Base-by-base conservation (phyloP, 2,797 vertebrate genomes). In the Eremophila alpestris region DNA sequence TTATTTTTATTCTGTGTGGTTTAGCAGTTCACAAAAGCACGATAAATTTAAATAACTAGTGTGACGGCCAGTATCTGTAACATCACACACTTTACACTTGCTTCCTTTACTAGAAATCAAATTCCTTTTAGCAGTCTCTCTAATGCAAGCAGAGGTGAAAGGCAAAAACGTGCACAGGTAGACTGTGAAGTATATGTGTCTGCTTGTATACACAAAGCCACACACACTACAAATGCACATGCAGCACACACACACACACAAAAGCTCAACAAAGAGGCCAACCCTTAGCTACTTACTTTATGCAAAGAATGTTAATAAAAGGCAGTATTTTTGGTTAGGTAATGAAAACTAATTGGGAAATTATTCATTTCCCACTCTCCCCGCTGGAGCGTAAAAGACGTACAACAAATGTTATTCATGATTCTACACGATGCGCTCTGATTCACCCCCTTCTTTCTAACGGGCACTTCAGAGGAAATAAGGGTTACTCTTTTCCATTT, bases 401-500 rank as follows among this genome's bases (percentile, higher is more conserved):
- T 89, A 96, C 60, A 94, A 95, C 92, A 97, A 97, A 98, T 64
- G 92, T 96, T 97, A 95, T 95, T 97, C 95, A 92, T 91, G 85
- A 96, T 92, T 97, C 95, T 96, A 92, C 76, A 95, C 3, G 48
- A 96, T 34, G 96, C 38, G 65, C 76, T 97, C 93, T 30, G 71
- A 97, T 97, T 97, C 96, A 91, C 87, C 73, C 67, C 88, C 87
- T 97, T 97, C 91, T 96, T 97, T 96, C 87, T 95, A 97, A 97
- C 68, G 40, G 89, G 71, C 70, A 96, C 89, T 96, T 97, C 89
- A 91, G 89, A 97, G 88, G 93, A 98, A 98, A 97, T 96, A 96
- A 98, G 97, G 97, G 96, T 97, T 97, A 97, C 87, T 96, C 91
- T 97, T 97, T 96, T 94, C 95, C 94, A 97, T 97, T 97, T 97